Percentiles rank a stretch among this genome's conserved stretches.
These are phyloP conservation scores for Scaptomyza reducta DNA, from an alignment of 2,888 invertebrate genomes.

Conservation along the genomic window DNA sequence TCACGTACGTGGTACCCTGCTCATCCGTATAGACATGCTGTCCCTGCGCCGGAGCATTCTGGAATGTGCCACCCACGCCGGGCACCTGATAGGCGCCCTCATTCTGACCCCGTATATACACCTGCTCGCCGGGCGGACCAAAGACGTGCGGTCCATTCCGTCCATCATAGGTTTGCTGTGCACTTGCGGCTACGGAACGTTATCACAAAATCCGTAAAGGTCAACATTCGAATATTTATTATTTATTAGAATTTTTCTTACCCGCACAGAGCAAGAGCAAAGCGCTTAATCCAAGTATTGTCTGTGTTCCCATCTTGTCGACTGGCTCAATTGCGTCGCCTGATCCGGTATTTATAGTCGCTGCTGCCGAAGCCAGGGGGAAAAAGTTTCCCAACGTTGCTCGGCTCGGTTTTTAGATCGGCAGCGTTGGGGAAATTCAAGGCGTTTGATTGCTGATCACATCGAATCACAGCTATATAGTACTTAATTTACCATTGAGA, in stretches of 20 bases:
- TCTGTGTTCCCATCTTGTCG: slow-evolving; percentile 33
- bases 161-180: slow-evolving; percentile 56
- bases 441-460: slow-evolving; percentile 6
- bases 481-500: slow-evolving; percentile 5
- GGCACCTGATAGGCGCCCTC: slow-evolving; percentile 57
- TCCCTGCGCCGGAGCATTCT: slow-evolving; percentile 25
- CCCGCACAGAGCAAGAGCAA: slow-evolving; percentile 39
- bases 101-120: slow-evolving; percentile 62
- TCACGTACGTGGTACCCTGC: slow-evolving; percentile 44
- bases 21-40: slow-evolving; percentile 50
- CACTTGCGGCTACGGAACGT: slow-evolving; percentile 22
- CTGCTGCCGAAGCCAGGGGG: neutral
- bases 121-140: slow-evolving; percentile 52
- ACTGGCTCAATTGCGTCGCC: neutral
- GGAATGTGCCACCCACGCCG: slow-evolving; percentile 55
- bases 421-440: slow-evolving; percentile 30
- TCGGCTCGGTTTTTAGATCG: slow-evolving; percentile 28
- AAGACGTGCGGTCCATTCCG: slow-evolving; percentile 54
- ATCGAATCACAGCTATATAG: neutral
- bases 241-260: slow-evolving; percentile 5
- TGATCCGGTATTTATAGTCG: slow-evolving; percentile 37
- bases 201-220: neutral
- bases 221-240: neutral
- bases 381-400: slow-evolving; percentile 33
- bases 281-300: slow-evolving; percentile 32